A percentile compares a stretch with the other conserved stretches of the same genome.
Evolutionary conservation across 2,888 invertebrate genomes (phyloP).

Genomic region (Philereme transversata): DNA sequence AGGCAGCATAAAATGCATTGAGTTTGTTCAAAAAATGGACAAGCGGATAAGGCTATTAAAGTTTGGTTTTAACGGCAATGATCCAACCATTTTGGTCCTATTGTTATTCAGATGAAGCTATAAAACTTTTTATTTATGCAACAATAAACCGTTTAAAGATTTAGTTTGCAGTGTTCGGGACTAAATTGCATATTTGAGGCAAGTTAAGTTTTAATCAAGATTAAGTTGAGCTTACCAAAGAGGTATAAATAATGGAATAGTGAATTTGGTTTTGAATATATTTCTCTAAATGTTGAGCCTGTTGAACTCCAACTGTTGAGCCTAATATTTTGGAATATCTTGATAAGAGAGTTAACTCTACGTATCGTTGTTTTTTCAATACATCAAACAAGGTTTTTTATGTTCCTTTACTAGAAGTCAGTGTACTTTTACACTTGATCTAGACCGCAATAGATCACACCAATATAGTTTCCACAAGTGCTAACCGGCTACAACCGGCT

Average conservation of each 20-base stretch:
- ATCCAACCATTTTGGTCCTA: conserved; percentile 11
- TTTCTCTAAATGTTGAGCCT: too few species aligned
- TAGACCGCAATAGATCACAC: background rate
- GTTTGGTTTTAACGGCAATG: conserved; percentile 19
- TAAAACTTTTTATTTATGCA: conserved; percentile 17
- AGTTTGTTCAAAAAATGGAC: conserved; percentile 35
- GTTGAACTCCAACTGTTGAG: too few species aligned
- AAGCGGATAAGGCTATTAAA: conserved; percentile 29
- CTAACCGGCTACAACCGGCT: conserved; percentile 5
- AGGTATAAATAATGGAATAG: too few species aligned
- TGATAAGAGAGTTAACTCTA: too few species aligned
- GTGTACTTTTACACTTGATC: background rate
- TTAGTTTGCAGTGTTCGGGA: background rate
- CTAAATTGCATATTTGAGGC: background rate
- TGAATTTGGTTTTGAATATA: too few species aligned
- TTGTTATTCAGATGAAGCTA: conserved; percentile 31
- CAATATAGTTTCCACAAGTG: background rate
- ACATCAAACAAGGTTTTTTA: background rate
- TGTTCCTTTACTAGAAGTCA: too few species aligned
- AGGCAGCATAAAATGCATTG: conserved; percentile 20
- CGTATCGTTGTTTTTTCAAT: too few species aligned
- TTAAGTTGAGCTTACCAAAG: too few species aligned
- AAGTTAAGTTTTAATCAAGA: background rate
- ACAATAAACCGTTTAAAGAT: background rate
- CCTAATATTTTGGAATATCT: too few species aligned